Percentiles rank a stretch among this genome's conserved stretches.
Conservation (phyloP, 2,113 vertebrate species). For the Paramisgurnus dabryanus region DNA sequence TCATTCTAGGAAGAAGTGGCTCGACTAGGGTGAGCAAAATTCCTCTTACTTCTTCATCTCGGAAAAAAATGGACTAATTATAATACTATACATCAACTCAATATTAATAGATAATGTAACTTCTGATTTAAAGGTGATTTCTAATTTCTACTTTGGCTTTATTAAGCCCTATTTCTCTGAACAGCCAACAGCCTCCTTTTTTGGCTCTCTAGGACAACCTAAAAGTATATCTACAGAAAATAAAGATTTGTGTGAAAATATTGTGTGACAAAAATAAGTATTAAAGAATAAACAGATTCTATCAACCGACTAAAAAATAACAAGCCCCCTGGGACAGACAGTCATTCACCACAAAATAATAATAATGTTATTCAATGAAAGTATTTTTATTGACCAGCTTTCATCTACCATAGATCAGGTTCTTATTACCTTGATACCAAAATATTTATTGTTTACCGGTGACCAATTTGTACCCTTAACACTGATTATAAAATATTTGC, state of each 20-base stretch:
- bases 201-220: neutral
- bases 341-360: neutral
- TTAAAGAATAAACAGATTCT: neutral
- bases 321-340: neutral
- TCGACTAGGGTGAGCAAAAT: neutral
- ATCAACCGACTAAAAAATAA: neutral
- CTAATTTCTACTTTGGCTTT: no score
- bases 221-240: neutral
- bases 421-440: no score
- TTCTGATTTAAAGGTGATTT: neutral
- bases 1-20: neutral
- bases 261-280: neutral
- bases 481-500: no score
- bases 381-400: neutral
- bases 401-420: neutral
- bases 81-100: neutral
- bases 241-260: neutral
- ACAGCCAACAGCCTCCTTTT: neutral
- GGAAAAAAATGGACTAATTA: neutral
- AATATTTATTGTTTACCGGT: no score
- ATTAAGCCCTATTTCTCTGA: neutral
- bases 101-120: neutral
- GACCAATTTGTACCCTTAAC: no score
- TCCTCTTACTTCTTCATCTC: neutral
- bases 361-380: neutral